A percentile compares a stretch with the other conserved stretches of the same genome.
phyloP scores from a whole-genome alignment of 2,797 vertebrate species.

The Acanthis flammea region DNA sequence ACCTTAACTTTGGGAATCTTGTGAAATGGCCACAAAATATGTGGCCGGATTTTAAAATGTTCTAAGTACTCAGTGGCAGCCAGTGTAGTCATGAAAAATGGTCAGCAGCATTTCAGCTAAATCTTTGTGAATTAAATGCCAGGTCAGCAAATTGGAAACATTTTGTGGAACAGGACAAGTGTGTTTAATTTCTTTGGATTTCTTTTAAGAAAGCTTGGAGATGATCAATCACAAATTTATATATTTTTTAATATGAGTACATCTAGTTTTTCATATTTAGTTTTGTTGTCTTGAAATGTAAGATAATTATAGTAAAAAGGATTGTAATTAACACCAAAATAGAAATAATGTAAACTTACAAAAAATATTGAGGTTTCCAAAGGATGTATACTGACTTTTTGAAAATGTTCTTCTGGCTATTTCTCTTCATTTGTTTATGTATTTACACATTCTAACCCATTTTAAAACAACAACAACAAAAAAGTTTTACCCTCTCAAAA shows the following conservation, averaged over 20 bases:
- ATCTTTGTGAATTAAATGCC: not conserved
- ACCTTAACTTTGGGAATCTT: not conserved
- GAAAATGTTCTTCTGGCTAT: not conserved
- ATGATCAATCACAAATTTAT: not conserved
- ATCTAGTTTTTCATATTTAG: not conserved
- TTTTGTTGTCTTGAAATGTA: not conserved
- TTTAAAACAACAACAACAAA: not conserved
- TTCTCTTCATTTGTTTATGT: not conserved
- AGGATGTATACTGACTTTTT: not conserved
- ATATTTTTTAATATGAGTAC: not conserved
- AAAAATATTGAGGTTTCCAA: not conserved
- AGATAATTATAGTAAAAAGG: not conserved
- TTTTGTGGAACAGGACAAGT: not conserved
- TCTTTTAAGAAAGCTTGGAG: not conserved
- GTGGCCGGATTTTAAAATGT: not conserved
- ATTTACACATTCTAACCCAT: not conserved
- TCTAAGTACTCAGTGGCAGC: not conserved
- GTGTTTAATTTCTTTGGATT: not conserved
- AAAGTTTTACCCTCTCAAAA: not conserved
- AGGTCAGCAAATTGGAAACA: slow-evolving; percentile 20
- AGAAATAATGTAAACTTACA: not conserved
- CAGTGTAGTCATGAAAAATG: not conserved
- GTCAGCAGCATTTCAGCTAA: slow-evolving; percentile 12
- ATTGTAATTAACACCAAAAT: not conserved
- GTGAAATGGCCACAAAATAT: slow-evolving; percentile 19